Evolutionary conservation across 2,888 invertebrate species (phyloP), one percentile per base, ranked within the genome.

Genomic region (Yponomeuta sedellus): DNA sequence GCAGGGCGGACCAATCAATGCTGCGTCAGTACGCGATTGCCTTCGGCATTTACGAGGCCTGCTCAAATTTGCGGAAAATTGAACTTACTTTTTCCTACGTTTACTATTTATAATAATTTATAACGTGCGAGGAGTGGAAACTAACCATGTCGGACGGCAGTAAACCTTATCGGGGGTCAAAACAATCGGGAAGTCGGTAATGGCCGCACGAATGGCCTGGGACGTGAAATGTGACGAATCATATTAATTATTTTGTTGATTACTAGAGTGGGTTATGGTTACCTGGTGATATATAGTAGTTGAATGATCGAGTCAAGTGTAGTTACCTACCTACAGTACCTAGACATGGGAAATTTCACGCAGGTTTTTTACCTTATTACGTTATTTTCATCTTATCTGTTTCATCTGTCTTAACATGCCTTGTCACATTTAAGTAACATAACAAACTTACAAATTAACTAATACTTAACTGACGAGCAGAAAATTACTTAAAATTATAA

Each of bases 61-160:
- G 79, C 83, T 87, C 82, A 88, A 88, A 89, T 86, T 87, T 89
- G 88, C 90, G 90, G 84, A 88, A 90, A 91, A 91, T 90, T 90
- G 83, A 82, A 86, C 81, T 79, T 72, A 76, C 79, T 85, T 82
- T 83, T 77, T 76, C 74, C 76, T 75, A 77, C 44, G 75, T 80
- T 79, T 80, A 78, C 80, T 83, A 85, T 85, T 83, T 86, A 88
- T 85, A 83, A 86, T 86, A 88, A 88, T 88, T 88, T 85, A 86
- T 83, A 82, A 86, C 78, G 87, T 85, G 86, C 81, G 82, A 83
- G 83, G 81, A 78, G 75, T 70, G 85, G 83, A 86, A 91, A 91
- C 90, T 90, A 90, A 90, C 89, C 90, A 84, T 88, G 81, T 85
- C 87, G 87, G 68, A 71, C 73, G 73, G 83, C 86, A 82, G 78